Percentiles rank a stretch among this genome's conserved stretches.
Evolutionary conservation across 2,888 invertebrate species (phyloP).

Genomic region (Mesorhabditis spiculigera): DNA sequence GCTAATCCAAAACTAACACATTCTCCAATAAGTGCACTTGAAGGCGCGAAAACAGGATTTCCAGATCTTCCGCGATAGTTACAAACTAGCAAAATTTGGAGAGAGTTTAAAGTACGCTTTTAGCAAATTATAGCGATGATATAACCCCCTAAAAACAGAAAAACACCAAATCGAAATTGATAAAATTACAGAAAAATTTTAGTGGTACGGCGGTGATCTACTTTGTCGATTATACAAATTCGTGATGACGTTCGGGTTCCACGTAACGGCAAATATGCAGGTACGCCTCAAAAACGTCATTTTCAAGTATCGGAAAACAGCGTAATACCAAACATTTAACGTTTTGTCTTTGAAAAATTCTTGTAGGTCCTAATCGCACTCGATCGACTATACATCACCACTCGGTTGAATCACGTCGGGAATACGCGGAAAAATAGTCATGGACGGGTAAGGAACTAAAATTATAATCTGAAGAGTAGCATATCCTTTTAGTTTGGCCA

Average conservation of each 20-base stretch:
- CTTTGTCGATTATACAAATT: slow-evolving; percentile 38
- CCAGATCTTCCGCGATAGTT: too few relatives aligned
- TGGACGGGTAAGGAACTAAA: not conserved
- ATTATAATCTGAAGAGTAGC: not conserved
- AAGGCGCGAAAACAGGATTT: too few relatives aligned
- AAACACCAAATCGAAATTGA: not conserved
- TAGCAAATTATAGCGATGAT: too few relatives aligned
- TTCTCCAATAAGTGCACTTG: too few relatives aligned
- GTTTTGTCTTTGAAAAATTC: too few relatives aligned
- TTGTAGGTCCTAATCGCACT: slow-evolving; percentile 37
- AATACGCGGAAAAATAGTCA: not conserved
- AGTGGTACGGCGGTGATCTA: slow-evolving; percentile 41
- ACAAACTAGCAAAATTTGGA: too few relatives aligned
- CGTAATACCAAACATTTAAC: too few relatives aligned
- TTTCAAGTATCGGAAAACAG: too few relatives aligned
- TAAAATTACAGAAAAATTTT: slow-evolving; percentile 9
- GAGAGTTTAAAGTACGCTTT: too few relatives aligned
- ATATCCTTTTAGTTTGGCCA: slow-evolving; percentile 7
- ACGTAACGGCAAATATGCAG: slow-evolving; percentile 46
- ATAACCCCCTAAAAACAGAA: too few relatives aligned
- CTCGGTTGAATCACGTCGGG: slow-evolving; percentile 30
- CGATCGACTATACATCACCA: slow-evolving; percentile 37
- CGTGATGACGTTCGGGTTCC: slow-evolving; percentile 40
- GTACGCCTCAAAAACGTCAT: not conserved
- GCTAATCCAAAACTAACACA: too few relatives aligned